phyloP scores from a whole-genome alignment of 2,797 vertebrate genomes.

The Malurus splendens region DNA sequence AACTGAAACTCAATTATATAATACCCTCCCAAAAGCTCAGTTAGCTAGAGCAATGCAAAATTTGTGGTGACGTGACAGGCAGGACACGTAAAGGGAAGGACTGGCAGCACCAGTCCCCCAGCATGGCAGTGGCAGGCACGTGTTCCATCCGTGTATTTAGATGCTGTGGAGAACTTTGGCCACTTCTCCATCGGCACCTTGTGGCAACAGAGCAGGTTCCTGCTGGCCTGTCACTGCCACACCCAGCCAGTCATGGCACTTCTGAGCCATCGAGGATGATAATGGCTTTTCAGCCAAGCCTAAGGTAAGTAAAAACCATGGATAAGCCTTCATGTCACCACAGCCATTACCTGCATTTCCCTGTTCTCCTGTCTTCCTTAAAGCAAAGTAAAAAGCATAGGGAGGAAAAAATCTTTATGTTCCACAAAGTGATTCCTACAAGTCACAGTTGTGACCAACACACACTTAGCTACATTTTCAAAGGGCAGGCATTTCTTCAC shows the following conservation, averaged over 20 bases:
- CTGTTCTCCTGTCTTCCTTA: not conserved
- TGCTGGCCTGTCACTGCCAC: not conserved
- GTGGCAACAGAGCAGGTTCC: fast-evolving
- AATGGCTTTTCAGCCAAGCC: not conserved
- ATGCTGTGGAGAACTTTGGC: not conserved
- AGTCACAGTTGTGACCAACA: not conserved
- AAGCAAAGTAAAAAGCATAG: not conserved
- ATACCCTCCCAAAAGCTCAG: not conserved
- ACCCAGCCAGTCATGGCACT: fast-evolving
- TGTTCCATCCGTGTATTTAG: fast-evolving
- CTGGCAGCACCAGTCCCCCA: not conserved
- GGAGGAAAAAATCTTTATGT: not conserved
- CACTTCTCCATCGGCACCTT: fast-evolving
- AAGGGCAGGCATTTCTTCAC: not conserved
- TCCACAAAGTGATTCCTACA: not conserved
- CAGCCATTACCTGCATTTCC: not conserved
- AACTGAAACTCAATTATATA: not conserved
- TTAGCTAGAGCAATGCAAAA: not conserved
- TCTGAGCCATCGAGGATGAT: fast-evolving
- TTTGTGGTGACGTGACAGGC: fast-evolving
- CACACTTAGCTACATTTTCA: not conserved
- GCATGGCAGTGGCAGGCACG: fast-evolving
- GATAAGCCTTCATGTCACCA: not conserved
- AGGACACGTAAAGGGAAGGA: not conserved
- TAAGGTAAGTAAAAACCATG: fast-evolving